A percentile compares a stretch with the other conserved stretches of the same genome.
Evolutionary conservation across 2,113 vertebrate genomes (phyloP).

Genomic region (Aramus guarauna): DNA sequence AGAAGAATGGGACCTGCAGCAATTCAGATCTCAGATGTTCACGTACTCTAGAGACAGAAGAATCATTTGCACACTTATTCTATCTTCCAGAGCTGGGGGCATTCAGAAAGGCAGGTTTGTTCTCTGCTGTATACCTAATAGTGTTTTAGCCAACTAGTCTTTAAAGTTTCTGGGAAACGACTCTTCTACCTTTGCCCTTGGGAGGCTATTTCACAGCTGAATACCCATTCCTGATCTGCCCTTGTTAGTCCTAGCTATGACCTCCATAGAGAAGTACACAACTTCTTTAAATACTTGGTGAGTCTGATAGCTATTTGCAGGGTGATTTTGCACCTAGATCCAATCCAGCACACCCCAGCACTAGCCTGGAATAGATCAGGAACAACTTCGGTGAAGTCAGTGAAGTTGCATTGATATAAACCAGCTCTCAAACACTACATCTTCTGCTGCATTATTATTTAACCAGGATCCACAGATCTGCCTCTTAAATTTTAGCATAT

Average conservation of each 20-base stretch:
- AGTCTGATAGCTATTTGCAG: background rate
- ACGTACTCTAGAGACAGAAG: constrained; percentile 30
- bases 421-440: background rate
- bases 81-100: constrained; percentile 35
- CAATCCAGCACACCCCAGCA: background rate
- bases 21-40: constrained; percentile 56
- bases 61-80: constrained; percentile 39
- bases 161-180: constrained; percentile 38
- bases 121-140: constrained; percentile 46
- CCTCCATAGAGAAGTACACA: background rate
- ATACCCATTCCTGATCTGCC: constrained; percentile 18
- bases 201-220: constrained; percentile 58
- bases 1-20: constrained; percentile 56
- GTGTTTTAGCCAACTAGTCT: constrained; percentile 38
- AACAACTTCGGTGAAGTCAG: background rate
- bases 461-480: background rate
- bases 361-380: background rate
- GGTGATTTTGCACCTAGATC: background rate
- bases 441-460: background rate
- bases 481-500: background rate
- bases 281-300: background rate
- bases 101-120: constrained; percentile 27
- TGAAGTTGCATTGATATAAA: background rate
- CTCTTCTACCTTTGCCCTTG: constrained; percentile 47
- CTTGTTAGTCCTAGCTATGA: constrained; percentile 25